These are phyloP conservation scores for Micromussa lordhowensis DNA, from an alignment of 92 coral and sea anemone genomes.

Conservation along the genomic window DNA sequence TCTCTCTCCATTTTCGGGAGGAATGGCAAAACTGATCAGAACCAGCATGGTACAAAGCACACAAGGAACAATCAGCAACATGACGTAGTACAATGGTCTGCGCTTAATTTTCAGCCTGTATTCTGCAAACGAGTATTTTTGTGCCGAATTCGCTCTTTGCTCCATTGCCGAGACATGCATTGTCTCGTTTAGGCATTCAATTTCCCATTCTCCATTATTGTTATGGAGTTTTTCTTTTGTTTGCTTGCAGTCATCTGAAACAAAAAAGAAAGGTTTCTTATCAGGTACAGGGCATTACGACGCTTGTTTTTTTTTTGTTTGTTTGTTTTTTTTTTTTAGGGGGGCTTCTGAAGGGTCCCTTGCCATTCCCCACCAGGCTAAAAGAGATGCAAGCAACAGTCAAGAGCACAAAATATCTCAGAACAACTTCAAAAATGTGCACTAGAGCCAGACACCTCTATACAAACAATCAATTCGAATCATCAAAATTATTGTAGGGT, in stretches of 20 bases:
- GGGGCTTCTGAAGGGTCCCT: too few species aligned
- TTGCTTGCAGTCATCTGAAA: background rate
- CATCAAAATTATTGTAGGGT: too few species aligned
- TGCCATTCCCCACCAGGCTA: too few species aligned
- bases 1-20: slow-evolving; percentile 84
- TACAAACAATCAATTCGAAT: too few species aligned
- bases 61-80: slow-evolving; percentile 73
- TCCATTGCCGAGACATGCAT: background rate
- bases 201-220: slow-evolving; percentile 32
- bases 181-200: background rate
- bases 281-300: too few species aligned
- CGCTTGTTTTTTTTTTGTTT: too few species aligned
- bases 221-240: background rate
- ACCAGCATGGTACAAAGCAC: slow-evolving; percentile 71
- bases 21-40: slow-evolving; percentile 72
- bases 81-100: slow-evolving; percentile 57
- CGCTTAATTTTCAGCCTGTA: slow-evolving; percentile 35
- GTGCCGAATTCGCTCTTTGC: background rate
- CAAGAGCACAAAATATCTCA: too few species aligned
- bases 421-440: too few species aligned
- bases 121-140: background rate
- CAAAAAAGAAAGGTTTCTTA: background rate
- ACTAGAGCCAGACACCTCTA: too few species aligned
- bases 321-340: too few species aligned
- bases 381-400: too few species aligned